A percentile compares a stretch with the other conserved stretches of the same genome.
phyloP scores from a whole-genome alignment of 2,113 vertebrate genomes.

The Corydoras sp. region DNA sequence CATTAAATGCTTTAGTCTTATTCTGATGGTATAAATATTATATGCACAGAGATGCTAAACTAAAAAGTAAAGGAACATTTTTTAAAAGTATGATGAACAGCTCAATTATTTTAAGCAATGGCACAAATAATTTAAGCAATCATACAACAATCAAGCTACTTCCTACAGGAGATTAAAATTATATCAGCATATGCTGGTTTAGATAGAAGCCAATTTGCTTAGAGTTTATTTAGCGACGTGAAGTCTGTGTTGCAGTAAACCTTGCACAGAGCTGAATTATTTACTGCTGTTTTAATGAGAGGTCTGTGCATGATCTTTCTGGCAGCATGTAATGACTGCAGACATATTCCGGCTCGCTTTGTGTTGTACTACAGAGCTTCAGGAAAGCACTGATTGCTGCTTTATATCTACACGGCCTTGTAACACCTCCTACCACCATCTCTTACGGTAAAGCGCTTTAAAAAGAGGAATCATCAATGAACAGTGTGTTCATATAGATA shows the following conservation, averaged over 20 bases:
- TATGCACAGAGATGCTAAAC: too few species aligned
- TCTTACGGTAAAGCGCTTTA: neutral
- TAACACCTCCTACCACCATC: neutral
- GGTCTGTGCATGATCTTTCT: slow-evolving; percentile 20
- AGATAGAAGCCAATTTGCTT: too few species aligned
- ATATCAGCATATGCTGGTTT: too few species aligned
- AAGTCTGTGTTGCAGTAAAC: slow-evolving; percentile 5
- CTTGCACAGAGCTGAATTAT: slow-evolving; percentile 14
- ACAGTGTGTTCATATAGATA: neutral
- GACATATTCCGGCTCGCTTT: slow-evolving; percentile 7
- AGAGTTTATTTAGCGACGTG: too few species aligned
- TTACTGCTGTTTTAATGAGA: slow-evolving; percentile 25
- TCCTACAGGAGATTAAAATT: too few species aligned
- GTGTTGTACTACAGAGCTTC: slow-evolving; percentile 10
- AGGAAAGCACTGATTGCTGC: neutral
- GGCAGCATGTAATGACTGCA: slow-evolving; percentile 31
- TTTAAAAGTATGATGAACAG: too few species aligned
- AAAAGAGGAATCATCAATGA: neutral
- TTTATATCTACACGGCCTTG: neutral
- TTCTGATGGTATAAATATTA: too few species aligned
- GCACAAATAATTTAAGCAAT: too few species aligned
- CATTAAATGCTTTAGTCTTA: too few species aligned
- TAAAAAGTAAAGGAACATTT: too few species aligned
- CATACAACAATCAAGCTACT: too few species aligned
- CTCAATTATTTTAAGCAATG: too few species aligned